These are phyloP conservation scores for Anableps anableps DNA, from an alignment of 2,797 vertebrate species.

Conservation along the genomic window DNA sequence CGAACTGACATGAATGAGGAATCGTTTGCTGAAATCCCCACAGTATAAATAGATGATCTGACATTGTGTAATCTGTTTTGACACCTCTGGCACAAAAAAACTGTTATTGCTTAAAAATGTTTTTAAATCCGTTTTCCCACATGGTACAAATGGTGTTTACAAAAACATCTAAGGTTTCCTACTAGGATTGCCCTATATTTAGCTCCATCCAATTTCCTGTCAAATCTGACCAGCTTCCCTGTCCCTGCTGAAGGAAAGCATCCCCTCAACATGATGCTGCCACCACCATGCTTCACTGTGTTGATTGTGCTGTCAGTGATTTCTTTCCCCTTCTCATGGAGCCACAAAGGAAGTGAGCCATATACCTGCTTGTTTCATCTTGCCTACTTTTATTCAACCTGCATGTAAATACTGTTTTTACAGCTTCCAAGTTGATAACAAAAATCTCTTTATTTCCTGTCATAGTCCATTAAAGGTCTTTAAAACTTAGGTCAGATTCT, in stretches of 20 bases:
- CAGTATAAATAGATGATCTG: not conserved
- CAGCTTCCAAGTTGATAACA: not conserved
- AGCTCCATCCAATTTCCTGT: too few species aligned
- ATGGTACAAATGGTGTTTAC: not conserved
- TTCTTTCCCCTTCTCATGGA: constrained; percentile 17
- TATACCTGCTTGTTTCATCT: constrained; percentile 6
- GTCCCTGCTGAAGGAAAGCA: not conserved
- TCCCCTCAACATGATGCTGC: not conserved
- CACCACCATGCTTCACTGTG: not conserved
- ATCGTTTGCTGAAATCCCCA: not conserved
- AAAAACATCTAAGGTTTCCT: not conserved
- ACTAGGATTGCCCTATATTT: not conserved
- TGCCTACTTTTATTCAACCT: constrained; percentile 2
- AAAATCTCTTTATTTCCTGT: not conserved
- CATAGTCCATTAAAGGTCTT: constrained; percentile 75
- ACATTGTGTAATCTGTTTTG: too few species aligned
- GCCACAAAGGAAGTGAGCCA: constrained; percentile 18
- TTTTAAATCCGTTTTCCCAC: not conserved
- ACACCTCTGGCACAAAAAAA: not conserved
- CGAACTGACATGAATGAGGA: not conserved
- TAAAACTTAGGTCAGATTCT: constrained; percentile 80
- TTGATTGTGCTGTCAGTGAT: not conserved
- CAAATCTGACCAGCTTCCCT: not conserved
- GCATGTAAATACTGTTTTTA: not conserved
- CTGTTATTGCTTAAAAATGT: not conserved